Conservation (phyloP, 2,113 vertebrate species). For the Stercorarius parasiticus region DNA sequence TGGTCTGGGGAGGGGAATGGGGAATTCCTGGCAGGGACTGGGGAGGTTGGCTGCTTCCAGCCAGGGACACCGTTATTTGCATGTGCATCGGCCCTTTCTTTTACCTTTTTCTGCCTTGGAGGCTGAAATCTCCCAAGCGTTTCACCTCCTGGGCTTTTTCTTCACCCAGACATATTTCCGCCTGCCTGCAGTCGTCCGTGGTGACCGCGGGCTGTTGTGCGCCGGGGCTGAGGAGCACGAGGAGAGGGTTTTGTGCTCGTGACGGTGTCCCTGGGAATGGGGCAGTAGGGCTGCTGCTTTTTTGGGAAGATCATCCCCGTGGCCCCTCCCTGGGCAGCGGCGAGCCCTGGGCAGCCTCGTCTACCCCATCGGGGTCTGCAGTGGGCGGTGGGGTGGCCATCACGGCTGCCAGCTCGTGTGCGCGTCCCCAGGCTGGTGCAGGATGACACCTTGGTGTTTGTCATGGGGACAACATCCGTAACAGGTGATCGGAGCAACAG, state of each 20-base stretch:
- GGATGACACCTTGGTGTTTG: not conserved
- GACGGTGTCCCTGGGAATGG: not conserved
- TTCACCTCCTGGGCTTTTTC: not conserved
- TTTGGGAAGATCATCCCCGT: not conserved
- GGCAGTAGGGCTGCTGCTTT: not conserved
- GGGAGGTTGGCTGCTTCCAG: not conserved
- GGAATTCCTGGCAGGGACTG: not conserved
- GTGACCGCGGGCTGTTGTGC: not conserved
- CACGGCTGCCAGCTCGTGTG: fast-evolving
- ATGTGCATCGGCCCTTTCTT: not conserved
- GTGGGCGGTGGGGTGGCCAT: not conserved
- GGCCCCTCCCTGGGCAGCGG: not conserved
- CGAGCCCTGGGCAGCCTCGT: not conserved
- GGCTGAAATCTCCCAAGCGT: not conserved
- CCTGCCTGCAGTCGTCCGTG: not conserved
- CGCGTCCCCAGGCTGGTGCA: not conserved
- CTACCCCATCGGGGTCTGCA: not conserved
- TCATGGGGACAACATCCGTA: fast-evolving
- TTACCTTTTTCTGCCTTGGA: not conserved
- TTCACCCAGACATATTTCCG: not conserved
- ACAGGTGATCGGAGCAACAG: not conserved
- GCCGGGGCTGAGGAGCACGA: not conserved
- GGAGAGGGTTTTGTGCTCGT: not conserved
- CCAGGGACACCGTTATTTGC: not conserved
- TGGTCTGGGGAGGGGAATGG: not conserved